Percentiles rank a stretch among this genome's conserved stretches.
Evolutionary conservation across 2,797 vertebrate genomes (phyloP).

Genomic region (Muraenolepis orangiensis): DNA sequence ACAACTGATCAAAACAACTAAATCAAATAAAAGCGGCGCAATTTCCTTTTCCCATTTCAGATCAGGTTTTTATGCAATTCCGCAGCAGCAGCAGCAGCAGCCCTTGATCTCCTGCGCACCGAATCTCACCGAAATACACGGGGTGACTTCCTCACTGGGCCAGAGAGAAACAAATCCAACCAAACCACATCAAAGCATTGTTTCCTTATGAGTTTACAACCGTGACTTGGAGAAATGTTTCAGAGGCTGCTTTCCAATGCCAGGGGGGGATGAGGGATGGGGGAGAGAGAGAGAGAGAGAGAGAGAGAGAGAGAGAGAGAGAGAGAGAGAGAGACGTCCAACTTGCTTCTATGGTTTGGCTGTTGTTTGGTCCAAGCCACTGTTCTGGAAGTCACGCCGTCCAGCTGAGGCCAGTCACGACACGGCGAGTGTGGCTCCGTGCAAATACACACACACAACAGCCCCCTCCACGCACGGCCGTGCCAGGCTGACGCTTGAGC

Average conservation of each 20-base stretch:
- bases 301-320: no score
- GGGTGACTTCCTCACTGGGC: constrained; percentile 39
- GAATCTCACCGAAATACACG: constrained; percentile 50
- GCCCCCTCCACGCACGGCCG: no score
- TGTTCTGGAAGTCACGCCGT: constrained; percentile 49
- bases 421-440: constrained; percentile 20
- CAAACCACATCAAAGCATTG: constrained; percentile 64
- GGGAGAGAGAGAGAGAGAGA: no score
- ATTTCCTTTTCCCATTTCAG: constrained; percentile 31
- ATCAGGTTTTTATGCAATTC: neutral
- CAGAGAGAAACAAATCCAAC: constrained; percentile 57
- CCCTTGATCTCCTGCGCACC: constrained; percentile 28
- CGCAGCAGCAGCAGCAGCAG: constrained; percentile 11
- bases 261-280: constrained; percentile 6
- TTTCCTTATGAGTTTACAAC: constrained; percentile 59
- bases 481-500: constrained; percentile 26
- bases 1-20: constrained; percentile 32
- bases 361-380: constrained; percentile 52
- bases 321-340: neutral
- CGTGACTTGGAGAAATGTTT: constrained; percentile 56
- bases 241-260: constrained; percentile 46
- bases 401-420: constrained; percentile 36
- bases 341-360: constrained; percentile 37
- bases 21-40: constrained; percentile 11
- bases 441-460: constrained; percentile 29